Evolutionary conservation across 2,797 vertebrate genomes (phyloP).

Genomic region (Hylomyscus alleni): DNA sequence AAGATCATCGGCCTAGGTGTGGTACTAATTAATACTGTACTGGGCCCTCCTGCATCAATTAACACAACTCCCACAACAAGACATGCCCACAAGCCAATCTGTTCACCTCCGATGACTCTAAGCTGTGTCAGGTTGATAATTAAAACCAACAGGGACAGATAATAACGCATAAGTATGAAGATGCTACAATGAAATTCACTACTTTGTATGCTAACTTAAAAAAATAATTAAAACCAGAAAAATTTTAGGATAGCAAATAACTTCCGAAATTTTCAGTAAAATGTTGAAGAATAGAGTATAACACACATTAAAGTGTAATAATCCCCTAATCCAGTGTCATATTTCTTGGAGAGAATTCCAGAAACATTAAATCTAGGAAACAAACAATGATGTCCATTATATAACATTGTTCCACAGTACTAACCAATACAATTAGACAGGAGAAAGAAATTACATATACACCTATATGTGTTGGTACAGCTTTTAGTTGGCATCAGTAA

Average conservation of each 20-base stretch:
- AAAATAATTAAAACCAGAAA: not conserved
- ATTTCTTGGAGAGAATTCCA: not conserved
- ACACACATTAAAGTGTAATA: not conserved
- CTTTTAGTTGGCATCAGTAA: not conserved
- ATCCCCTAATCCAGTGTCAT: not conserved
- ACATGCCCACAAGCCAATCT: not conserved
- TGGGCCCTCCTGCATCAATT: not conserved
- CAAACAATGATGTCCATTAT: not conserved
- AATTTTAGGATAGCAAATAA: constrained; percentile 21
- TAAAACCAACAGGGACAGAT: not conserved
- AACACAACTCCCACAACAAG: no score
- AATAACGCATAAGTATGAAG: no score
- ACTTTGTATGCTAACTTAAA: not conserved
- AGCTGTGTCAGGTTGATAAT: not conserved
- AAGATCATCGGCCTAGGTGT: not conserved
- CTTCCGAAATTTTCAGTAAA: constrained; percentile 10
- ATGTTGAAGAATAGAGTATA: constrained; percentile 16
- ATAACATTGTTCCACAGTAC: not conserved
- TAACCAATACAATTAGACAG: not conserved
- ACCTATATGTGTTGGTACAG: not conserved
- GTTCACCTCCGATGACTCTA: not conserved
- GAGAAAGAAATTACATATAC: not conserved
- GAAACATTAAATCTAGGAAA: constrained; percentile 33
- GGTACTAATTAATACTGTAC: not conserved
- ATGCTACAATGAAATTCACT: not conserved